Evolutionary conservation across 2,113 vertebrate species (phyloP).

Genomic region (Elephas maximus): DNA sequence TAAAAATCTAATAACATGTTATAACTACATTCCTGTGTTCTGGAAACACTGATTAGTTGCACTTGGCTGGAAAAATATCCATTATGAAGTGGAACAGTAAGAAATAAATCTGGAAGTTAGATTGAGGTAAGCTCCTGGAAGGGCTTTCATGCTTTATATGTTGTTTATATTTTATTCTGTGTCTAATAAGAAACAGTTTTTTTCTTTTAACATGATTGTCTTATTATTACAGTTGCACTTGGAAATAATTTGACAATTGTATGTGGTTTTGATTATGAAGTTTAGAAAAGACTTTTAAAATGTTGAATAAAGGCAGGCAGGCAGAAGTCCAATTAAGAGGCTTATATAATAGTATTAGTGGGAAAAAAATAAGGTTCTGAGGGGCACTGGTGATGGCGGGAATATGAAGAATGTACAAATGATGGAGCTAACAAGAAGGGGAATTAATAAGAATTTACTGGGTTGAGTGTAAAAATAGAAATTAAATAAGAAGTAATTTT

Average conservation of each 20-base stretch:
- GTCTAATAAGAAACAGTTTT: background rate
- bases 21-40: background rate
- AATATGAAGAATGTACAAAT: background rate
- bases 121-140: background rate
- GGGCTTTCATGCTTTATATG: slow-evolving; percentile 7
- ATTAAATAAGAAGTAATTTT: background rate
- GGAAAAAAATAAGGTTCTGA: background rate
- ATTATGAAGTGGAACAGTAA: background rate
- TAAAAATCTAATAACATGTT: background rate
- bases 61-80: background rate
- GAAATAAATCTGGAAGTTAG: slow-evolving; percentile 31
- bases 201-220: slow-evolving; percentile 8
- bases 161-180: slow-evolving; percentile 40
- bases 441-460: background rate
- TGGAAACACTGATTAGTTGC: slow-evolving; percentile 40
- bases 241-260: slow-evolving; percentile 37
- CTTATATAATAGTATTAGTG: background rate
- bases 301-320: background rate
- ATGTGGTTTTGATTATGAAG: slow-evolving; percentile 17
- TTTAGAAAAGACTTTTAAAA: slow-evolving; percentile 30
- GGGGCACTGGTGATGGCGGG: background rate
- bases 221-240: background rate
- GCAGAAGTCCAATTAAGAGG: slow-evolving; percentile 7
- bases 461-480: background rate
- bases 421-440: background rate